Evolutionary conservation across 92 coral and sea anemone genomes (phyloP).

Genomic region (Heliopora coerulea): DNA sequence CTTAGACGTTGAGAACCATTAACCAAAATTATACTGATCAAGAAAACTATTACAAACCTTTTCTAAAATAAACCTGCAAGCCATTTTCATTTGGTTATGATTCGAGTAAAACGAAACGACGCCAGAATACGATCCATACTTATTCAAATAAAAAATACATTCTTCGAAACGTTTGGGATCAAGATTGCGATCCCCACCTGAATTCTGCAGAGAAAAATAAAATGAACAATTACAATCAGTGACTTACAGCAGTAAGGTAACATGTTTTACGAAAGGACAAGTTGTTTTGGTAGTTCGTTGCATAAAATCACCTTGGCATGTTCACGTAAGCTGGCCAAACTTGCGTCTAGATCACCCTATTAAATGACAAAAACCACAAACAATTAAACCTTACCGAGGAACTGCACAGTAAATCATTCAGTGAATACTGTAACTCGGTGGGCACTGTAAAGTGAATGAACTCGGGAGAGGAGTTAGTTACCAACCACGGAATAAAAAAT

Average conservation of each 20-base stretch:
- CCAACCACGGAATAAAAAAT: not conserved
- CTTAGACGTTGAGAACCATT: too few species aligned
- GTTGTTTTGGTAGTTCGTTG: too few species aligned
- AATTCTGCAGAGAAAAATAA: slow-evolving; percentile 42
- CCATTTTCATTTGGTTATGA: slow-evolving; percentile 71
- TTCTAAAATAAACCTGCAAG: slow-evolving; percentile 90
- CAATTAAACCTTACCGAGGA: too few species aligned
- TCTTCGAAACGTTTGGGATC: slow-evolving; percentile 89
- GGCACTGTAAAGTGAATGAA: too few species aligned
- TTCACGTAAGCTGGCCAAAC: slow-evolving; percentile 38
- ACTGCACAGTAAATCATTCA: too few species aligned
- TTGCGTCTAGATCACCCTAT: slow-evolving; percentile 37
- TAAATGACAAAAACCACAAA: not conserved
- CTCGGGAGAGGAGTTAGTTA: too few species aligned
- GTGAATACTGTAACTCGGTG: too few species aligned
- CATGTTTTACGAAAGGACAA: too few species aligned
- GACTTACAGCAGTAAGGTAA: too few species aligned
- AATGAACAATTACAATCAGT: not conserved
- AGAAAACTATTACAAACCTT: slow-evolving; percentile 67
- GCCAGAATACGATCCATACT: slow-evolving; percentile 74
- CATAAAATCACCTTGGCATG: slow-evolving; percentile 27
- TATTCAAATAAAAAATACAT: slow-evolving; percentile 76
- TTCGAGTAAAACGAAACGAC: slow-evolving; percentile 81
- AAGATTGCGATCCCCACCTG: slow-evolving; percentile 49
- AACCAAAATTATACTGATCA: too few species aligned